Evolutionary conservation across 2,888 invertebrate genomes (phyloP).

Genomic region (Machimus rusticus): DNA sequence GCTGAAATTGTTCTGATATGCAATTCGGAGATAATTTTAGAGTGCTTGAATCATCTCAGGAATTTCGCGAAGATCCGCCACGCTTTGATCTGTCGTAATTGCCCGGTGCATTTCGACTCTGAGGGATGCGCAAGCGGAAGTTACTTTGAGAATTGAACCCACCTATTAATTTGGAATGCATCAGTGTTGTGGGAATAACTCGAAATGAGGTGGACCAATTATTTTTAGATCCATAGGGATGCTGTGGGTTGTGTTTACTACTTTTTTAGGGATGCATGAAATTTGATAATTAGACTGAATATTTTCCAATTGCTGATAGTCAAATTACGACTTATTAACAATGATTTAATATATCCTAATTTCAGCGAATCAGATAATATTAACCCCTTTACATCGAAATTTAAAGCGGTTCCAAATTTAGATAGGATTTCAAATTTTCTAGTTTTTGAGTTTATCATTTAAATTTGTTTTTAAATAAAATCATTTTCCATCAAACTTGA

Average conservation of each 20-base stretch:
- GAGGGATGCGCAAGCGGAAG: neutral
- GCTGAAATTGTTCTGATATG: neutral
- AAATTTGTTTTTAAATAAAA: no score
- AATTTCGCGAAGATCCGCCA: neutral
- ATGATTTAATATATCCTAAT: no score
- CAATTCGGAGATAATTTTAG: neutral
- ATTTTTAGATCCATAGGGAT: neutral
- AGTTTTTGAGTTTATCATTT: no score
- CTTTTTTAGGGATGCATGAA: neutral
- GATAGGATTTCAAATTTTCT: no score
- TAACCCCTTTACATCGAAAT: no score
- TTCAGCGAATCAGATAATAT: no score
- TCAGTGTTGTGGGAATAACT: neutral
- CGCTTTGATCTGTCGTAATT: neutral
- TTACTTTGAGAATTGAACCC: neutral
- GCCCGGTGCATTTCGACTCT: neutral
- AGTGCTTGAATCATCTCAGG: neutral
- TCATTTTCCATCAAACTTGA: no score
- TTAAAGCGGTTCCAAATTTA: no score
- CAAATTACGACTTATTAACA: no score
- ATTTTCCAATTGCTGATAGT: no score
- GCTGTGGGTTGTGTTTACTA: neutral
- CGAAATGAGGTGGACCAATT: neutral
- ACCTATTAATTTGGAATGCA: neutral
- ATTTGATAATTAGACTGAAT: neutral